These are phyloP conservation scores for Melangyna quadrimaculata DNA, from an alignment of 2,888 invertebrate genomes.

Conservation along the genomic window DNA sequence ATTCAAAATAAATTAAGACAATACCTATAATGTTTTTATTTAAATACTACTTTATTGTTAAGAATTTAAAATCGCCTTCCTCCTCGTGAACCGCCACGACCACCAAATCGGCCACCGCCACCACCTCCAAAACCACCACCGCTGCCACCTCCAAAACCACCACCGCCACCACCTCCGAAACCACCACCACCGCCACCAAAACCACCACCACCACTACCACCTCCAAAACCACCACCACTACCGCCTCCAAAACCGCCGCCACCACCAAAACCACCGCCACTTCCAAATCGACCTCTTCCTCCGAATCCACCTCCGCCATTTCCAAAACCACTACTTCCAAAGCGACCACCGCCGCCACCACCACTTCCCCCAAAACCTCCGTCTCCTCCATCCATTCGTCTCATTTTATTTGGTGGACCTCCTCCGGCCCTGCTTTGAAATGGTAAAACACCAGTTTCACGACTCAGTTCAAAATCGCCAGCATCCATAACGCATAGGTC, in stretches of 20 bases:
- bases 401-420: neutral
- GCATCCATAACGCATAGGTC: slow-evolving; percentile 89
- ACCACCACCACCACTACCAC: slow-evolving; percentile 68
- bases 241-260: slow-evolving; percentile 32
- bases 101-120: slow-evolving; percentile 6
- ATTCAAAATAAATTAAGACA: neutral
- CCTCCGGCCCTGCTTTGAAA: slow-evolving; percentile 76
- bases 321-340: slow-evolving; percentile 36
- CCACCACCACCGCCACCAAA: slow-evolving; percentile 73
- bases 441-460: slow-evolving; percentile 81
- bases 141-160: slow-evolving; percentile 20
- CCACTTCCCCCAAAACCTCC: slow-evolving; percentile 69
- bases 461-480: slow-evolving; percentile 87
- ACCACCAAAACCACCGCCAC: neutral
- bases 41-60: slow-evolving; percentile 13
- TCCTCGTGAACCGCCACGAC: slow-evolving; percentile 8
- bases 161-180: slow-evolving; percentile 64
- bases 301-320: slow-evolving; percentile 18
- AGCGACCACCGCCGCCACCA: slow-evolving; percentile 72
- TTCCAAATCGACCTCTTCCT: slow-evolving; percentile 8
- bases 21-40: neutral
- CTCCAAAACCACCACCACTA: slow-evolving; percentile 3
- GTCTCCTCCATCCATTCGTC: slow-evolving; percentile 66
- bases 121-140: slow-evolving; percentile 11
- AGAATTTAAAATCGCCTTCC: slow-evolving; percentile 68